Evolutionary conservation across 1,140 invertebrate species (phyloP).

Genomic region (Temnothorax nylanderi): DNA sequence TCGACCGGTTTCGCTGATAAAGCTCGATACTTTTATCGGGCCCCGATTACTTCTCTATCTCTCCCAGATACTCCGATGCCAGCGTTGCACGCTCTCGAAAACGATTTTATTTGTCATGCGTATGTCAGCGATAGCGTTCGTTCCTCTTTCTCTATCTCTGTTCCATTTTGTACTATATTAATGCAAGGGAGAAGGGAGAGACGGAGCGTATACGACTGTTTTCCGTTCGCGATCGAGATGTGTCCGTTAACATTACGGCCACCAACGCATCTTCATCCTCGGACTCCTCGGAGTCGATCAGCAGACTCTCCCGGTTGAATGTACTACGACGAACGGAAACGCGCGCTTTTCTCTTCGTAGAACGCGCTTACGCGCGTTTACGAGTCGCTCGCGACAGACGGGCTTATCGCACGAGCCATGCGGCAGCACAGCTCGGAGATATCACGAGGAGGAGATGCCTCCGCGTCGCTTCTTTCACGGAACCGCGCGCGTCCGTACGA

Average conservation of each 20-base stretch:
- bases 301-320: no score
- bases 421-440: neutral
- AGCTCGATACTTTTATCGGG: constrained; percentile 65
- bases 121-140: constrained; percentile 3
- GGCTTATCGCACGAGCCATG: constrained; percentile 14
- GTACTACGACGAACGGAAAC: neutral
- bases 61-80: constrained; percentile 37
- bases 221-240: neutral
- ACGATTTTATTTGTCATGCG: constrained; percentile 54
- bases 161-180: neutral
- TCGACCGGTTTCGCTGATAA: constrained; percentile 65
- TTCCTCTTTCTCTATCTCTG: constrained; percentile 24
- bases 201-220: neutral
- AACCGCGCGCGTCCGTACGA: neutral
- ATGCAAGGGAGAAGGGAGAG: neutral
- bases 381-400: neutral
- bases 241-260: neutral
- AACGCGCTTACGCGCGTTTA: neutral
- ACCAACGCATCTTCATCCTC: neutral
- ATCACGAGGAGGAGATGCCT: constrained; percentile 26
- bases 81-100: constrained; percentile 41
- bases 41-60: constrained; percentile 61
- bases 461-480: constrained; percentile 10
- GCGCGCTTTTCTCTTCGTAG: neutral
- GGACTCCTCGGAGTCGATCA: neutral